Base-by-base conservation (phyloP, 53 echinoderm and acorn worm species). In the Hippasteria phrygiana region DNA sequence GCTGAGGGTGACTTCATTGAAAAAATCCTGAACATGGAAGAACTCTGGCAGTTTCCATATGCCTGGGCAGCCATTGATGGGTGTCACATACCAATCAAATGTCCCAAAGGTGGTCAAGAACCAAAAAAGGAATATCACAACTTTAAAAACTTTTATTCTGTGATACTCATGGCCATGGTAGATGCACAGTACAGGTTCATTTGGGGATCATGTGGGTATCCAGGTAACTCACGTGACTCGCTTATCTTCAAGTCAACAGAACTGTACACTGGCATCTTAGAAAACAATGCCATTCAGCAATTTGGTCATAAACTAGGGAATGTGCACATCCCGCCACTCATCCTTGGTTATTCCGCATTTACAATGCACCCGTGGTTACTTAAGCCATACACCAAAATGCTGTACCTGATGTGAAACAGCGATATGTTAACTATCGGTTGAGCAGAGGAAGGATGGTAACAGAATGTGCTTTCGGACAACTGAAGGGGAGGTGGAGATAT, bases 11-110 rank as follows among this genome's bases (percentile, higher is more conserved):
- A 75, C 4, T 48, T 75, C 4, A 48, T 16, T 31, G 50, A 67
- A 46, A 75, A 50, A 33, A 75, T 75, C 2, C n/a, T 75, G 2
- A 39, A 75, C 29, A 75, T 75, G 75, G 75, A 75, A 50, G 75
- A 29, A 31, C 33, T 75, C 5, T 75, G 75, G 75, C 75, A 75
- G 32, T 75, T 50, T 28, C 75, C 75, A 17, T 75, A 50, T 75
- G 35, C 37, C 51, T 75, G 75, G 75, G 22, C 51, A 5, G 75
- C 75, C 2, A 28, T 75, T n/a, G 75, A 75, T 50, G 75, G 32
- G 11, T 75, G 32, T 18, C 75, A 75, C 29, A 75, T 48, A 4
- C 75, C 47, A 1, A 27, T 46, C 48, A 75, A 38, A 20, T 38
- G 72, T 41, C 72, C 72, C 5, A 17, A 36, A 5, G 50, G 75